A percentile compares a stretch with the other conserved stretches of the same genome.
These are phyloP conservation scores for Xenopus borealis DNA, from an alignment of 2,113 vertebrate genomes.

Conservation along the genomic window DNA sequence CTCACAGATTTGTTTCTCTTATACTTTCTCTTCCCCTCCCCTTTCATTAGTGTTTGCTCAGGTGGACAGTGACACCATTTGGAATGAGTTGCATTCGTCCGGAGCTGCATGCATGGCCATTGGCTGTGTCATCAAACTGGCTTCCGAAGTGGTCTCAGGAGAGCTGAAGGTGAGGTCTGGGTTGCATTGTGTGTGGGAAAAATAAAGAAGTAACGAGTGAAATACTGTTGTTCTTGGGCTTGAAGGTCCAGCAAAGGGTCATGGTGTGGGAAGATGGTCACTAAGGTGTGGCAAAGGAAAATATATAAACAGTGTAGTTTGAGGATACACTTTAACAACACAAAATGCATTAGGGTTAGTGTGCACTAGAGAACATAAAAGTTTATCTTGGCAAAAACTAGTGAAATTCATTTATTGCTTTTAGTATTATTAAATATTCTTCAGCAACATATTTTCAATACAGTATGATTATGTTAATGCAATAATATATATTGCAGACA, in stretches of 20 bases:
- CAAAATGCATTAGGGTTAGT: slow-evolving; percentile 59
- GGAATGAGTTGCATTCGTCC: slow-evolving; percentile 81
- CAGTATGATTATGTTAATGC: too few relatives aligned
- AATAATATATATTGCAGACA: too few relatives aligned
- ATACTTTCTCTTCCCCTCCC: slow-evolving; percentile 47
- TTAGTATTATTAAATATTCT: too few relatives aligned
- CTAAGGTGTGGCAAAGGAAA: slow-evolving; percentile 50
- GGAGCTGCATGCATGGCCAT: slow-evolving; percentile 77
- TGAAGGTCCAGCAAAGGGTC: slow-evolving; percentile 47
- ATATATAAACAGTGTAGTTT: background rate
- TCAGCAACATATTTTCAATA: too few relatives aligned
- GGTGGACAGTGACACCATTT: slow-evolving; percentile 97
- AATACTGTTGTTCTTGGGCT: slow-evolving; percentile 52
- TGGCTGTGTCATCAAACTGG: slow-evolving; percentile 85
- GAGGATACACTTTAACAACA: slow-evolving; percentile 39
- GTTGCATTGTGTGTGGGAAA: slow-evolving; percentile 77
- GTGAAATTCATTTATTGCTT: too few relatives aligned
- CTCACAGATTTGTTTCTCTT: slow-evolving; percentile 80
- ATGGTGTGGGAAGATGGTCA: slow-evolving; percentile 30
- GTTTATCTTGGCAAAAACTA: too few relatives aligned
- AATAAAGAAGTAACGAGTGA: slow-evolving; percentile 61
- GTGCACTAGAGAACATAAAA: background rate
- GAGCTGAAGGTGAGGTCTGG: slow-evolving; percentile 81
- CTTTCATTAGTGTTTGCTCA: slow-evolving; percentile 87
- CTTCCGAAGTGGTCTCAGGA: slow-evolving; percentile 77